Base-by-base conservation (phyloP, 2,113 vertebrate species). In the Paramisgurnus dabryanus region DNA sequence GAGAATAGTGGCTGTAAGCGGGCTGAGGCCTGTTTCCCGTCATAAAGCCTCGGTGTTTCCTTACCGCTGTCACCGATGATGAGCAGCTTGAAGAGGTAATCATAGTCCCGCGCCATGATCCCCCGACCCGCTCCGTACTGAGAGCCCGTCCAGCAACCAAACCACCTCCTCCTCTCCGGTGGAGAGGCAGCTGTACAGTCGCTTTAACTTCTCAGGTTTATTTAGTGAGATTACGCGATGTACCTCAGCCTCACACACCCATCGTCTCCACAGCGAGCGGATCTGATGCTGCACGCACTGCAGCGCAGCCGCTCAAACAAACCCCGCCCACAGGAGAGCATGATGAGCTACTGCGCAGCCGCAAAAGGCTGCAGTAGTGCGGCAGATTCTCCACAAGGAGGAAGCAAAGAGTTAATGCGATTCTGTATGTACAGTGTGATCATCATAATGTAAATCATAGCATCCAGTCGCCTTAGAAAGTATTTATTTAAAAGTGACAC, bases 21-120 rank as follows among this genome's bases (percentile, higher is more conserved):
- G 57, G 1, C 55, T 7, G 57, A 78, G 87, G 87, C 87, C 87
- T 22, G 60, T n/a, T 82, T 71, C 73, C 71, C 82, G 77, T 74
- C 84, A 43, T 80, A 67, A 64, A 27, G 69, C 82, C 84, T 49
- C 85, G 78, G 45, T 12, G 60, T 87, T 82, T 86, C 71, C 93
- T 94, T 90, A 95, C 93, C 94, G 90, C 94, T 95, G 87, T 95
- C 94, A 79, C 94, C 94, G 88, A 95, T 94, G 87, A 95, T 95
- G 82, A 95, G 93, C 87, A 95, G 89, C 88, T 95, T 95, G 87
- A 95, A 95, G 85, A 95, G 93, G 86, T 95, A 93, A 88, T 95
- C 94, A 87, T 95, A 95, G 85, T 94, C 94, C 91, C 94, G 87
- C 90, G 94, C 94, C 94, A 94, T 94, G 79, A 22, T 39, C 27